A percentile compares a stretch with the other conserved stretches of the same genome.
These are phyloP conservation scores for Daubentonia madagascariensis DNA, from an alignment of 2,113 vertebrate genomes.

Conservation along the genomic window DNA sequence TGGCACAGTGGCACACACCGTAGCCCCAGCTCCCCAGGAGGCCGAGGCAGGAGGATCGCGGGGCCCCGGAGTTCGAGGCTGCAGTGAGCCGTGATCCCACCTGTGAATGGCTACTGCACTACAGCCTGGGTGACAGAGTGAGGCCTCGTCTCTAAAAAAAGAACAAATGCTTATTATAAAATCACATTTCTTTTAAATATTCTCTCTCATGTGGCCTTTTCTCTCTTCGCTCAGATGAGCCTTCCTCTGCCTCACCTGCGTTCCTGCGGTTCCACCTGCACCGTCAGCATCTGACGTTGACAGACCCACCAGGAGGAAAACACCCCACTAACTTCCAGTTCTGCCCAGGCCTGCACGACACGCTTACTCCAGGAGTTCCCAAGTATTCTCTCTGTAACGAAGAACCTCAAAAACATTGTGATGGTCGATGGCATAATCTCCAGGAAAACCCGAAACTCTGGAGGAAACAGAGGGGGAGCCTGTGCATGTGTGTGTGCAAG, in stretches of 20 bases:
- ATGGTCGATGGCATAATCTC: not conserved
- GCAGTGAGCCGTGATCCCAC: no score
- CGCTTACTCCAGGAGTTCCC: not conserved
- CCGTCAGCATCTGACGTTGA: not conserved
- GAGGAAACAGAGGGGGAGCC: not conserved
- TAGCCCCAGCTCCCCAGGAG: no score
- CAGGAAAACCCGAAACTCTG: not conserved
- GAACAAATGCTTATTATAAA: not conserved
- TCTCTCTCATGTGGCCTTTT: not conserved
- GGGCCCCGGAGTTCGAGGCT: no score
- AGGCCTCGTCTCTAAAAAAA: no score
- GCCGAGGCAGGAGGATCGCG: no score
- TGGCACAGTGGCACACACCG: no score
- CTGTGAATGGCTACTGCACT: no score
- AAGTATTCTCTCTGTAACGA: not conserved
- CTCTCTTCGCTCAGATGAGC: no score
- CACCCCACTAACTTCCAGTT: not conserved
- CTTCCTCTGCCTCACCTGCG: not conserved
- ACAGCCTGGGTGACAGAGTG: no score
- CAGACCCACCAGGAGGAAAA: not conserved
- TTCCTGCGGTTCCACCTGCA: not conserved
- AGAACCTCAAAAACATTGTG: not conserved
- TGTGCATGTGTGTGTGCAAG: accelerated
- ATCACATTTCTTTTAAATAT: not conserved
- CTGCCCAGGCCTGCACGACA: not conserved